Evolutionary conservation across 2,797 vertebrate species (phyloP), one percentile per base, ranked within the genome.

Genomic region (Furcifer pardalis): DNA sequence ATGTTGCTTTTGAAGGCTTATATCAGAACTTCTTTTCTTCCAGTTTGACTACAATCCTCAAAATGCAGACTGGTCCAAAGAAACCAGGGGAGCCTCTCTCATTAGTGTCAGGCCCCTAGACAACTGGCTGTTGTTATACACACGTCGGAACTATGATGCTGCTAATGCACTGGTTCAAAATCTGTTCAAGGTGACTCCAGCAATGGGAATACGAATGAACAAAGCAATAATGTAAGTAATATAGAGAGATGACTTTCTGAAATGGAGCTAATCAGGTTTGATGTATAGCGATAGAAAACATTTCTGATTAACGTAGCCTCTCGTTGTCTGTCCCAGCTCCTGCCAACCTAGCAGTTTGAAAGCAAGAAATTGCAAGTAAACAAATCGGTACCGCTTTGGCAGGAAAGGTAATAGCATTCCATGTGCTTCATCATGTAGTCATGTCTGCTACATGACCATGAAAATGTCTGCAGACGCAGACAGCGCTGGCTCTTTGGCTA

Each of bases 31-130:
- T 79, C 88, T 25, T 84, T 86, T 1, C 60, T 89, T 90, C 37
- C 86, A 99, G 98, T 97, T 96, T 15, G 96, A 97, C 3, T 99
- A 98, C 94, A 97, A 95, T 79, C 96, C 97, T 0, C 93, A 93
- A 73, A 72, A 88, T 8, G 98, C 97, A 9, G 98, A 99, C 76
- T 99, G 98, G 98, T 89, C 97, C n/a, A 98, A 90, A 91, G 98
- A 99, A 89, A 97, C 96, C 25, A 95, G 97, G 32, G 98, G 97
- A 0, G 7, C 96, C 0, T 94, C 96, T 0, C 79, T 99, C 82
- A 98, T 97, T 73, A 95, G 79, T 0, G 84, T 95, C 13, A 95
- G 96, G 74, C 95, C 96, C 0, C 74, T 99, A 69, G 94, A 97
- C 2, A 97, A 95, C 92, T 99, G 98, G 98, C n/a, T 99, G 10